A percentile compares a stretch with the other conserved stretches of the same genome.
These are phyloP conservation scores for Styela plicata DNA, from an alignment of 23 tunicate genomes.

Conservation along the genomic window DNA sequence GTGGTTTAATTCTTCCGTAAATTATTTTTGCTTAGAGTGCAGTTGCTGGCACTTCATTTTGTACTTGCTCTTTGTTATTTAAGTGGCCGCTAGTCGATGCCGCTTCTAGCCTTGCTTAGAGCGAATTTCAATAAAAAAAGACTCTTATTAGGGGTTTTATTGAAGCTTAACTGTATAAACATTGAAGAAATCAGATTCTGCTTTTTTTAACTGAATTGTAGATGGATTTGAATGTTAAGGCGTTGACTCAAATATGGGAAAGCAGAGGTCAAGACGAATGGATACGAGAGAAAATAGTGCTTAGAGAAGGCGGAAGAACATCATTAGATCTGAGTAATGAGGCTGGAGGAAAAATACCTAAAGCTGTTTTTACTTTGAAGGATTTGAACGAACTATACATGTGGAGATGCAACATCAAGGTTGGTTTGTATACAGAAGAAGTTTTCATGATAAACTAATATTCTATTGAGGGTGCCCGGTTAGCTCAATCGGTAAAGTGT, in stretches of 20 bases:
- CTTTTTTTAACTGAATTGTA: background rate
- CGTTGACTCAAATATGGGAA: background rate
- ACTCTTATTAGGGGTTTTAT: no score
- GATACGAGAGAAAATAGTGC: conserved; percentile 5
- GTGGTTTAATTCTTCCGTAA: no score
- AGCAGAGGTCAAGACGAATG: background rate
- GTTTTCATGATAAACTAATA: background rate
- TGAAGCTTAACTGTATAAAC: no score
- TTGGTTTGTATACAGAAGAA: background rate
- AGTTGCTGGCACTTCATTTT: no score
- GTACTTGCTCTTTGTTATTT: no score
- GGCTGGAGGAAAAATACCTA: background rate
- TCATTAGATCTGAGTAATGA: background rate
- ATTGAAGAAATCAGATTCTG: no score
- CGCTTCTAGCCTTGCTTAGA: no score
- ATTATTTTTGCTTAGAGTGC: no score
- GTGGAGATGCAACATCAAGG: conserved; percentile 6
- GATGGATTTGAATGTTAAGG: background rate
- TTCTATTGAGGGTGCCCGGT: no score
- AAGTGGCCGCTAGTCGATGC: no score
- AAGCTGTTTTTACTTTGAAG: conserved; percentile 7
- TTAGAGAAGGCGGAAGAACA: conserved; percentile 15
- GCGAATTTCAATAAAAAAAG: no score
- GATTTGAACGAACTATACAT: background rate
- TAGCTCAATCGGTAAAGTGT: no score